A percentile compares a stretch with the other conserved stretches of the same genome.
phyloP scores from a whole-genome alignment of 2,797 vertebrate genomes.

The Sparidentex hasta region DNA sequence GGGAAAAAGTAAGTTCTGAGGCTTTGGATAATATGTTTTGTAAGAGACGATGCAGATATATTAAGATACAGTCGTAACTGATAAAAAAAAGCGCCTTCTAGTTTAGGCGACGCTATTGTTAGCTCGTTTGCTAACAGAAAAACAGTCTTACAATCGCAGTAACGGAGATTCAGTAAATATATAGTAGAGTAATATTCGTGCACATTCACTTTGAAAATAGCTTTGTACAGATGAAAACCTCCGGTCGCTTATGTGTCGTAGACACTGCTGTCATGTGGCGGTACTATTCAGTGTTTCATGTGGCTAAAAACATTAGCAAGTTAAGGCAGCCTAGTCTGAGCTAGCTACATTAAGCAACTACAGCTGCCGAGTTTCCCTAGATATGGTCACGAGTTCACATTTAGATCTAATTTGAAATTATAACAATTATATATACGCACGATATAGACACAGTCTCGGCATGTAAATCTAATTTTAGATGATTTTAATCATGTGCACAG shows the following conservation, averaged over 20 bases:
- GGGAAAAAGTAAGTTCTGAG: conserved; percentile 80
- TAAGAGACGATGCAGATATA: fast-evolving
- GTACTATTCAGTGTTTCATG: not conserved
- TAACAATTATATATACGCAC: too few relatives aligned
- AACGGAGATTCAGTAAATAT: too few relatives aligned
- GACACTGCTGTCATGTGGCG: not conserved
- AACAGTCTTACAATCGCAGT: not conserved
- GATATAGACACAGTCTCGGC: not conserved
- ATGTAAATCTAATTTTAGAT: not conserved
- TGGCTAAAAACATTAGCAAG: not conserved
- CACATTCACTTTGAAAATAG: fast-evolving
- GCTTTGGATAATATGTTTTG: fast-evolving
- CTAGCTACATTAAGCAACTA: not conserved
- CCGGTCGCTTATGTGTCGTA: fast-evolving
- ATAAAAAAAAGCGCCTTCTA: not conserved
- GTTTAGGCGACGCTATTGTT: conserved; percentile 14
- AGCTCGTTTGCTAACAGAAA: conserved; percentile 40
- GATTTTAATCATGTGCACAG: too few relatives aligned
- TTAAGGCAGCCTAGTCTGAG: too few relatives aligned
- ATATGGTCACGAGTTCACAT: too few relatives aligned
- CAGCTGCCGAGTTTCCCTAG: too few relatives aligned
- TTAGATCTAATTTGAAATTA: not conserved
- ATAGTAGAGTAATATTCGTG: fast-evolving
- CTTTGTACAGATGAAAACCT: not conserved
- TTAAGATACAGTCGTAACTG: fast-evolving